phyloP scores from a whole-genome alignment of 2,888 invertebrate genomes.

The Folsomia manolachei region DNA sequence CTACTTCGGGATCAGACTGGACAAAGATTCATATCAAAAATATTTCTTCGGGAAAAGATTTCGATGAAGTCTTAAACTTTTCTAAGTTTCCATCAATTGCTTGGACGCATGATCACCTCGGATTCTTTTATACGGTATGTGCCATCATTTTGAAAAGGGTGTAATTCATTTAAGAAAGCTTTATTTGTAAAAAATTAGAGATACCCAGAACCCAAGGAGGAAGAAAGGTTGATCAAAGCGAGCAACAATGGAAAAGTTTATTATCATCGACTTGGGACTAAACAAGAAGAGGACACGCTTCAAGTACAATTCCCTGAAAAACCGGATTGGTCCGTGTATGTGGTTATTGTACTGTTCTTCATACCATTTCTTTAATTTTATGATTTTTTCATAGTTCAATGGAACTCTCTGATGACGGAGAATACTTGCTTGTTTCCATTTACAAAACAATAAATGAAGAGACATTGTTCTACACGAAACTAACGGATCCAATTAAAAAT shows the following conservation, averaged over 20 bases:
- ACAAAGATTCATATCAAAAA: conserved; percentile 79
- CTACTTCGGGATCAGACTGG: conserved; percentile 95
- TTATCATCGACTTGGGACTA: conserved; percentile 82
- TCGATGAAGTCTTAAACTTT: conserved; percentile 84
- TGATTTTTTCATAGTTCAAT: conserved; percentile 15
- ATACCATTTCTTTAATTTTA: background rate
- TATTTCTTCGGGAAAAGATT: conserved; percentile 72
- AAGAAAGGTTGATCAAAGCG: conserved; percentile 52
- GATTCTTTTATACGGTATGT: conserved; percentile 83
- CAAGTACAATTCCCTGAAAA: conserved; percentile 86
- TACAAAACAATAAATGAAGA: conserved; percentile 89
- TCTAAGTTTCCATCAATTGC: conserved; percentile 86
- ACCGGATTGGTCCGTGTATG: conserved; percentile 82
- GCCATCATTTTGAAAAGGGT: background rate
- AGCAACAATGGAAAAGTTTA: conserved; percentile 79
- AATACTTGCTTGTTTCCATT: conserved; percentile 78
- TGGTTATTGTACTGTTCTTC: conserved; percentile 47
- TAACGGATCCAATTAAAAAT: conserved; percentile 58
- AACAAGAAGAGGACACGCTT: conserved; percentile 78
- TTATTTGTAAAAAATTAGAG: conserved; percentile 8
- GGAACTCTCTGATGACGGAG: conserved; percentile 84
- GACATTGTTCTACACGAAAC: conserved; percentile 77
- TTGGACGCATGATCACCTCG: conserved; percentile 92
- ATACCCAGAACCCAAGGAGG: background rate
- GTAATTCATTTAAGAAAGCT: background rate